phyloP scores from a whole-genome alignment of 2,888 invertebrate genomes.

The Microplitis deprimator region DNA sequence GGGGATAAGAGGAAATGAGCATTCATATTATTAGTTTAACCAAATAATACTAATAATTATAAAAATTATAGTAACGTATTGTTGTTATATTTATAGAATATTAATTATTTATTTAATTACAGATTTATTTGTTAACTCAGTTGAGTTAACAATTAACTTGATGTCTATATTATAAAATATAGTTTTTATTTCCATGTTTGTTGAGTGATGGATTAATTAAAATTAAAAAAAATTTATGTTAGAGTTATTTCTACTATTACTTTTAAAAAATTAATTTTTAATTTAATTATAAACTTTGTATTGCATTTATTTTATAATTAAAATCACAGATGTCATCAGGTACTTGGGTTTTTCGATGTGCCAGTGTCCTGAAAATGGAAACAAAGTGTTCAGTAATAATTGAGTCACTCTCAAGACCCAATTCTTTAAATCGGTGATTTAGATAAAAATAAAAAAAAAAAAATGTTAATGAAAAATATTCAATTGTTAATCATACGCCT shows the following conservation, averaged over 20 bases:
- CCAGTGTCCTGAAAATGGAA: constrained; percentile 62
- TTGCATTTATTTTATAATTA: constrained; percentile 32
- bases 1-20: too few species aligned
- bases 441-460: background rate
- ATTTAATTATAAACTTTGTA: constrained; percentile 40
- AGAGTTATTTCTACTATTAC: constrained; percentile 8
- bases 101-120: constrained; percentile 1
- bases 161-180: background rate
- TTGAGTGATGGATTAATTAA: background rate
- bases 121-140: background rate
- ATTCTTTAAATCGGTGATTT: background rate
- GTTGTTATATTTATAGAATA: background rate
- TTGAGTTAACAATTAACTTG: background rate
- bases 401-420: constrained; percentile 22
- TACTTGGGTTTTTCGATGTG: constrained; percentile 58
- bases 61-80: background rate
- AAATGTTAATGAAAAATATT: background rate
- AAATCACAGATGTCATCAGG: constrained; percentile 68
- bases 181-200: constrained; percentile 3
- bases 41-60: too few species aligned
- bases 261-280: constrained; percentile 26
- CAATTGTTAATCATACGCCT: background rate
- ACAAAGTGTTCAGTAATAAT: constrained; percentile 44
- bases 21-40: too few species aligned
- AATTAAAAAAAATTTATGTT: background rate